phyloP scores from a whole-genome alignment of 1,140 invertebrate species.

The Neodiprion pinetum region DNA sequence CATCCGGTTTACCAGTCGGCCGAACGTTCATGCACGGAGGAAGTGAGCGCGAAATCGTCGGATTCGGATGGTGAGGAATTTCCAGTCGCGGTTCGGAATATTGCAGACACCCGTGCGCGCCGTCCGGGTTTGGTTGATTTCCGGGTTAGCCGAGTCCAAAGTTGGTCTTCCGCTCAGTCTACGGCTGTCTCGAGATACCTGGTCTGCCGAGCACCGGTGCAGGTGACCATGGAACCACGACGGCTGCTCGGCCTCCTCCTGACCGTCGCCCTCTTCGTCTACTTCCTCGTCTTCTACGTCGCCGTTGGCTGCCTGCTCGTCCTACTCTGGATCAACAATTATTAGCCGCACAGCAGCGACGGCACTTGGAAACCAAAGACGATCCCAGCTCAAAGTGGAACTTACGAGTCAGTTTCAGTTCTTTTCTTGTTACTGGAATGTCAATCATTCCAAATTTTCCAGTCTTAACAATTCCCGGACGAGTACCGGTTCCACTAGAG shows the following conservation, averaged over 20 bases:
- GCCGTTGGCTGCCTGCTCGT: constrained; percentile 44
- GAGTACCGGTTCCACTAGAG: too few relatives aligned
- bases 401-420: constrained; percentile 16
- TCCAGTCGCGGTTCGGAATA: background rate
- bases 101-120: too few relatives aligned
- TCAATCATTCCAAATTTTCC: background rate
- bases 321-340: constrained; percentile 43
- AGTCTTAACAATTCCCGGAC: too few relatives aligned
- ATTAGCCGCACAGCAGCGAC: constrained; percentile 19
- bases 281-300: constrained; percentile 53
- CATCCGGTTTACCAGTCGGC: constrained; percentile 3
- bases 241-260: constrained; percentile 37
- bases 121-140: background rate
- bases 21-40: constrained; percentile 6
- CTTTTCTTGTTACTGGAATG: constrained; percentile 22
- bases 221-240: constrained; percentile 8
- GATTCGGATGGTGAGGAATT: constrained; percentile 16
- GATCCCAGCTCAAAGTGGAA: constrained; percentile 19
- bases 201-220: background rate
- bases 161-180: background rate
- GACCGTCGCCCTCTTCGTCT: constrained; percentile 47
- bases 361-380: background rate
- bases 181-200: too few relatives aligned
- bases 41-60: constrained; percentile 3
- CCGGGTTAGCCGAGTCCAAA: background rate